Conservation (phyloP, 2,113 vertebrate genomes). For the Bolborhynchus lineola region DNA sequence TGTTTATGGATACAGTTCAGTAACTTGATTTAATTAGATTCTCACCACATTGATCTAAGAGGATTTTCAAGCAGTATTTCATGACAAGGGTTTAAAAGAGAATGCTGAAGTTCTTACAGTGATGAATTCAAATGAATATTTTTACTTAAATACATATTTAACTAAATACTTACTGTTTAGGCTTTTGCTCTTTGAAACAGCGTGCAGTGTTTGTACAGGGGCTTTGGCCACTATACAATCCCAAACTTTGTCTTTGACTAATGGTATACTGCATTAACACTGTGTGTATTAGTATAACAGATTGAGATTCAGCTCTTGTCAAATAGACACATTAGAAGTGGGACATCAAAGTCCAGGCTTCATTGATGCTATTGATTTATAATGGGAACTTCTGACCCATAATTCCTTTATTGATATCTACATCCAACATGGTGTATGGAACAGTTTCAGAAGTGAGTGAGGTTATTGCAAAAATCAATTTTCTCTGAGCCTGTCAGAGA, state of each 20-base stretch:
- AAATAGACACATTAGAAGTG: background rate
- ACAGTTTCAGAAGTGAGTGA: background rate
- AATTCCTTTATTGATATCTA: background rate
- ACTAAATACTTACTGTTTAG: background rate
- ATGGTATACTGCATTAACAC: background rate
- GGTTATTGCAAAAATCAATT: background rate
- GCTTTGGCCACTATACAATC: background rate
- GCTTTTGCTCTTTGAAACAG: background rate
- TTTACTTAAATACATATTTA: background rate
- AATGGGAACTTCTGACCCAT: background rate
- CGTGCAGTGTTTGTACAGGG: background rate
- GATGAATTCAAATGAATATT: background rate
- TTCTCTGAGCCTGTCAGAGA: background rate
- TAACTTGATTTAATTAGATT: constrained; percentile 66
- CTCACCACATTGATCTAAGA: constrained; percentile 18
- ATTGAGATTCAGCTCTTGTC: background rate
- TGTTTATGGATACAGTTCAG: constrained; percentile 62
- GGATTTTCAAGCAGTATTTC: constrained; percentile 22
- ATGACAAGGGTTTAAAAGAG: background rate
- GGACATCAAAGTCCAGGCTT: background rate
- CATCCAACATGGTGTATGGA: background rate
- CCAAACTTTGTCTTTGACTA: background rate
- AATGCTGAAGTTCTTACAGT: background rate
- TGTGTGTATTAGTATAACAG: background rate
- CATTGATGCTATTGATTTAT: background rate